Evolutionary conservation across 2,888 invertebrate genomes (phyloP).

Genomic region (Ditula angustiorana): DNA sequence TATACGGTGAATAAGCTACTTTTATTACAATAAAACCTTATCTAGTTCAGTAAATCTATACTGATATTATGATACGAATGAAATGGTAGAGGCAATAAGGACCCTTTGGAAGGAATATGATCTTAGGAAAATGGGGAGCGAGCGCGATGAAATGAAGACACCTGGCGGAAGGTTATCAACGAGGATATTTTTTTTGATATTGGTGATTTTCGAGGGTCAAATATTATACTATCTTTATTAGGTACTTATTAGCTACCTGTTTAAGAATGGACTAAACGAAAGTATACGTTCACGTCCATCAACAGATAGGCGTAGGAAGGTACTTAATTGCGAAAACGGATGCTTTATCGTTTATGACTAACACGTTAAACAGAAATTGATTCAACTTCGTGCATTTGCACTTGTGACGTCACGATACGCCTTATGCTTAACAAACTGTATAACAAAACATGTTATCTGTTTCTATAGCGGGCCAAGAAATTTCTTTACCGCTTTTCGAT

Average conservation of each 20-base stretch:
- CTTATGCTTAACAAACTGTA: slow-evolving; percentile 1
- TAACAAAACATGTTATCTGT: slow-evolving; percentile 31
- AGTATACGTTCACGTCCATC: not conserved
- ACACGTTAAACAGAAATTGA: slow-evolving; percentile 25
- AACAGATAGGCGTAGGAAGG: not conserved
- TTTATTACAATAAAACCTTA: slow-evolving; percentile 12
- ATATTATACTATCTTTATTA: slow-evolving; percentile 6
- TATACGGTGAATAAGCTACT: not conserved
- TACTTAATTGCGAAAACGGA: slow-evolving; percentile 28
- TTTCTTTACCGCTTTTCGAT: no score
- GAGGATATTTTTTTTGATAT: slow-evolving; percentile 24
- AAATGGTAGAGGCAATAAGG: slow-evolving; percentile 22
- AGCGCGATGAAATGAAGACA: slow-evolving; percentile 20
- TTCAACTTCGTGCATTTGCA: slow-evolving; percentile 31
- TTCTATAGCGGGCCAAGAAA: no score
- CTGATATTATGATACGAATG: slow-evolving; percentile 22
- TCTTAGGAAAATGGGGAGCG: slow-evolving; percentile 23
- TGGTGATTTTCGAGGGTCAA: slow-evolving; percentile 14
- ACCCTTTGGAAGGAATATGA: slow-evolving; percentile 23
- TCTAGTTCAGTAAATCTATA: slow-evolving; percentile 19
- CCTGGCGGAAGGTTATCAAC: slow-evolving; percentile 24
- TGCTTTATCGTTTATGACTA: slow-evolving; percentile 36
- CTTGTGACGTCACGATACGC: slow-evolving; percentile 35
- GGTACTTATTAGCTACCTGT: not conserved
- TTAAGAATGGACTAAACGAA: not conserved